Evolutionary conservation across 2,888 invertebrate genomes (phyloP), one percentile per base, ranked within the genome.

Genomic region (Yponomeuta sedellus): DNA sequence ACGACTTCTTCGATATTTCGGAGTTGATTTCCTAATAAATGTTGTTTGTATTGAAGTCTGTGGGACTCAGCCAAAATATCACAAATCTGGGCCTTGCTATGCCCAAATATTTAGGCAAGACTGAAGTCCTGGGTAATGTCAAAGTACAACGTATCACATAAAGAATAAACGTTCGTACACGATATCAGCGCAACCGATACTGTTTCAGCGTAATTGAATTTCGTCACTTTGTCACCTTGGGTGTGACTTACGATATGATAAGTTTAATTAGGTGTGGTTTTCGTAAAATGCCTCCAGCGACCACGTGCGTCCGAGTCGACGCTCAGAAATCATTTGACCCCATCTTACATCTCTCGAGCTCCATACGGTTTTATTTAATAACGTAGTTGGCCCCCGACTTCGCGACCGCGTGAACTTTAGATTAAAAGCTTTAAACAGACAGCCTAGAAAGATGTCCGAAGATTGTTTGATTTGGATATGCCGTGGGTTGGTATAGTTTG

Each of bases 321-420:
- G 75, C 74, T 71, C 76, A 75, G 20, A 52, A 82, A 88, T 88
- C 88, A 70, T 69, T 70, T 83, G 86, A 85, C 88, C 87, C 81
- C 79, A 88, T 88, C 89, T 88, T 77, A 52, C 78, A 88, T 88
- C 89, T 88, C 77, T 44, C 44, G 44, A 16, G 67, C 52, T 58
- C 19, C 56, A 40, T 66, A 64, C 44, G 67, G 57, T 67, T 67
- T 68, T 71, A 72, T 69, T 72, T 75, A 72, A 67, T 71, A 71
- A 74, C 73, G 71, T 71, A 39, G 66, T 28, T 66, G 61, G 39
- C 52, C 74, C 73, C 66, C 66, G 68, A 65, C 65, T 63, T 64
- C 67, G 59, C 67, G 66, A 65, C 67, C 64, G 69, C 65, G 66
- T 71, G 69, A 71, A 71, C 70, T 69, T 70, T 70, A 70, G 66